Conservation (phyloP, 2,888 invertebrate genomes). For the Isoperla grammatica region DNA sequence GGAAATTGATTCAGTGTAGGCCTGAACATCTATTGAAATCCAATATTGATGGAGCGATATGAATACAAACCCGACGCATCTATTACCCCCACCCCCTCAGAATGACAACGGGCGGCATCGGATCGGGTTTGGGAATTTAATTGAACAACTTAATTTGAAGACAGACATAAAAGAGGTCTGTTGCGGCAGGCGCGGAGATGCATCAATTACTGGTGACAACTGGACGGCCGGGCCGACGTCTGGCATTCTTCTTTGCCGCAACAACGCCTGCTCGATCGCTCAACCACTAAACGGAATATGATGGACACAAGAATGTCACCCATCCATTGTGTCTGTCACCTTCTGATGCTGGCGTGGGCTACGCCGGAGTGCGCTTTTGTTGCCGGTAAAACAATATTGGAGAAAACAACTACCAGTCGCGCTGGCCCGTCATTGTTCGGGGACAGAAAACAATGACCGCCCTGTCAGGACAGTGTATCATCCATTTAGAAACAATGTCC, state of each 20-base stretch:
- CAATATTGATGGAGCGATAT: conserved; percentile 4
- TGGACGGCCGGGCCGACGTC: too few relatives aligned
- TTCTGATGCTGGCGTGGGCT: conserved; percentile 10
- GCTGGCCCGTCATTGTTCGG: conserved; percentile 1
- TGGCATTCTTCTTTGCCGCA: too few relatives aligned
- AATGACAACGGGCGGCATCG: too few relatives aligned
- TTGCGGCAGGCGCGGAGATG: too few relatives aligned
- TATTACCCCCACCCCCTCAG: too few relatives aligned
- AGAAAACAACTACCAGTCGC: conserved; percentile 7
- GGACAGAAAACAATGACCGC: conserved; percentile 3
- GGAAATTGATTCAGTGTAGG: neutral
- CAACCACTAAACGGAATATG: neutral
- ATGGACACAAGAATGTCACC: conserved; percentile 6
- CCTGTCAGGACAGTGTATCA: conserved; percentile 18
- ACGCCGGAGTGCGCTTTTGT: conserved; percentile 8
- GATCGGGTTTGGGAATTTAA: too few relatives aligned
- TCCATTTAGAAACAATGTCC: conserved; percentile 18
- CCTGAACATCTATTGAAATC: neutral
- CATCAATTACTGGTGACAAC: too few relatives aligned
- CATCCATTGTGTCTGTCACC: conserved; percentile 10
- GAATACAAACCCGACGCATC: neutral
- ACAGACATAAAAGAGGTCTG: too few relatives aligned
- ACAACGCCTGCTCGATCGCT: too few relatives aligned
- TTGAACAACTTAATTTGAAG: too few relatives aligned
- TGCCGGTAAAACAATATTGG: conserved; percentile 7